Evolutionary conservation across 2,113 vertebrate species (phyloP).

Genomic region (Casuarius casuarius): DNA sequence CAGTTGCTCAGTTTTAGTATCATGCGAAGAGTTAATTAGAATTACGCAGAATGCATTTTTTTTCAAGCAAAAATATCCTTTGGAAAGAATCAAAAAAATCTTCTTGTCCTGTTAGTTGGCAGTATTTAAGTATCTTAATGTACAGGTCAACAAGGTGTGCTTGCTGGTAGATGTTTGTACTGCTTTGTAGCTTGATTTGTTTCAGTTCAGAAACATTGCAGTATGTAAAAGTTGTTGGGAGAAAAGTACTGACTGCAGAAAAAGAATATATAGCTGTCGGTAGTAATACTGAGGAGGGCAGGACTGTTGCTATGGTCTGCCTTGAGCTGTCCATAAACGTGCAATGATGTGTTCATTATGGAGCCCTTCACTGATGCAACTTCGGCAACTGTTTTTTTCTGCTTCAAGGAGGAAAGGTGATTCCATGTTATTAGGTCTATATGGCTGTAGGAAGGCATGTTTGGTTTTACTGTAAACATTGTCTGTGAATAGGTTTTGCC

Average conservation of each 20-base stretch:
- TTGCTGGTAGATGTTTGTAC: neutral
- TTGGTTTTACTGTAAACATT: constrained; percentile 6
- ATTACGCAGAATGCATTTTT: neutral
- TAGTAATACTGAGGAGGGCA: neutral
- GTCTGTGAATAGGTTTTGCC: constrained; percentile 1
- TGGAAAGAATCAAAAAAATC: neutral
- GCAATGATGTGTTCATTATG: neutral
- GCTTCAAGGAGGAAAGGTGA: neutral
- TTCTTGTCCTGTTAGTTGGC: neutral
- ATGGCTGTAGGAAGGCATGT: neutral
- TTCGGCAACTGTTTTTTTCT: constrained; percentile 18
- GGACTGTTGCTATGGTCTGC: neutral
- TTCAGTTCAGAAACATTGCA: constrained; percentile 47
- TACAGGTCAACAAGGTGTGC: neutral
- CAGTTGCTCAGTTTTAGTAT: neutral
- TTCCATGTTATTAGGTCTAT: neutral
- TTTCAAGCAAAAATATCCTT: neutral
- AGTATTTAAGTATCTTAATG: neutral
- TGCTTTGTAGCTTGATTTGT: constrained; percentile 20
- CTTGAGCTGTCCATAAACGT: constrained; percentile 21
- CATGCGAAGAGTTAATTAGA: neutral
- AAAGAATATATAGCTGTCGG: neutral
- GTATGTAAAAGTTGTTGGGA: neutral
- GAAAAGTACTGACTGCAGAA: constrained; percentile 37
- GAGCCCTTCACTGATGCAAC: neutral